phyloP scores from a whole-genome alignment of 1,140 invertebrate genomes.

The Laupala kohalensis region DNA sequence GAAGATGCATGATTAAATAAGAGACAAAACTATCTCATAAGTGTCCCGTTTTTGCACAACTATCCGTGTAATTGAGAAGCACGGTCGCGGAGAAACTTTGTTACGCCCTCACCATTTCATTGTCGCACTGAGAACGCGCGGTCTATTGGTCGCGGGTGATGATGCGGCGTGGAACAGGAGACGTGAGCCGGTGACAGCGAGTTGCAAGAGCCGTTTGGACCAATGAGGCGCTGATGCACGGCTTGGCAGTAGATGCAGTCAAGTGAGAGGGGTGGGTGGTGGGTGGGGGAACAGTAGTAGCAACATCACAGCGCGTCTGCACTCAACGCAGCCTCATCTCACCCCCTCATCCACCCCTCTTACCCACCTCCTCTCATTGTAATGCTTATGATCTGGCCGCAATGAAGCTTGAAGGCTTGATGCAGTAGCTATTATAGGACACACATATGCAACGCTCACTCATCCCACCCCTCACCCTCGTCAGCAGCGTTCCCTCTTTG shows the following conservation, averaged over 20 bases:
- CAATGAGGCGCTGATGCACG: background rate
- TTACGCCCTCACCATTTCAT: too few species aligned
- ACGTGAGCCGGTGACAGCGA: too few species aligned
- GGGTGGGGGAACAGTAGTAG: background rate
- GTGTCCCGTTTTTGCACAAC: too few species aligned
- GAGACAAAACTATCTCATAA: too few species aligned
- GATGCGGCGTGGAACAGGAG: too few species aligned
- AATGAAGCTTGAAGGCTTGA: slow-evolving; percentile 3
- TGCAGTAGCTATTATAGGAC: slow-evolving; percentile 10
- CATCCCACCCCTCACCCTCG: background rate
- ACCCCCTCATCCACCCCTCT: background rate
- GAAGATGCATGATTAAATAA: too few species aligned
- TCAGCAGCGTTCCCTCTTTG: background rate
- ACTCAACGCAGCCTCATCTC: background rate
- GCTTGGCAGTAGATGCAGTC: too few species aligned
- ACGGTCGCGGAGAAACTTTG: too few species aligned
- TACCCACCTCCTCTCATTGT: background rate
- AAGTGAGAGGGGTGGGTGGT: too few species aligned
- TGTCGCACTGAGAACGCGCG: too few species aligned
- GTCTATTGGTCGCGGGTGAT: too few species aligned
- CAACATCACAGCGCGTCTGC: background rate
- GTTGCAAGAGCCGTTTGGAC: background rate
- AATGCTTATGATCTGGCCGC: background rate
- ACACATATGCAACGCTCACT: background rate
- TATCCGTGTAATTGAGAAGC: too few species aligned